Percentiles rank a stretch among this genome's conserved stretches.
Conservation (phyloP, 1,140 invertebrate genomes). For the Drosophila parabipectinata region DNA sequence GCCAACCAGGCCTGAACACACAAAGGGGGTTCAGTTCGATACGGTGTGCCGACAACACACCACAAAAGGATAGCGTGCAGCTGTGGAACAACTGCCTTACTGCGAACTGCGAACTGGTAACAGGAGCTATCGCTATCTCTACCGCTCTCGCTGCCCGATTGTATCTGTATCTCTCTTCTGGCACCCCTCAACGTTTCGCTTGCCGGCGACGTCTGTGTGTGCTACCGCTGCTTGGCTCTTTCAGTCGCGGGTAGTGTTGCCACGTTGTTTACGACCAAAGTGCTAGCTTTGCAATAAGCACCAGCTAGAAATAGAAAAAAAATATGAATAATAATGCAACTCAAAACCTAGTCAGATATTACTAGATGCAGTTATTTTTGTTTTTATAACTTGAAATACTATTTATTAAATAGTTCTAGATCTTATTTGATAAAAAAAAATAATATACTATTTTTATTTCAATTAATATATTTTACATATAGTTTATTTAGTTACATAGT, state of each 20-base stretch:
- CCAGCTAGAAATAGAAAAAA: background rate
- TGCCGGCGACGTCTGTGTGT: slow-evolving; percentile 63
- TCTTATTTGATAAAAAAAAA: no score
- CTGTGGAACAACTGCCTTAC: slow-evolving; percentile 25
- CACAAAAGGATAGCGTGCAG: slow-evolving; percentile 42
- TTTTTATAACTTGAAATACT: no score
- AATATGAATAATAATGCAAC: no score
- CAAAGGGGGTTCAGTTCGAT: slow-evolving; percentile 13
- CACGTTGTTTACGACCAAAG: background rate
- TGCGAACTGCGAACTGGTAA: slow-evolving; percentile 27
- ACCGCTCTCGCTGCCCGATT: slow-evolving; percentile 20
- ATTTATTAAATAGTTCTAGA: no score
- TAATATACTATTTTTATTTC: no score
- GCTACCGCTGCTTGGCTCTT: slow-evolving; percentile 33
- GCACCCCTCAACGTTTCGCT: slow-evolving; percentile 51
- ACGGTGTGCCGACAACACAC: slow-evolving; percentile 16
- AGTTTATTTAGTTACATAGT: no score
- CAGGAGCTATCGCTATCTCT: slow-evolving; percentile 34
- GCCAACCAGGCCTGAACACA: slow-evolving; percentile 4
- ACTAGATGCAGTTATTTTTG: no score
- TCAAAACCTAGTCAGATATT: no score
- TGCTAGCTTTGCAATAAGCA: background rate
- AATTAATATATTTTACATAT: no score
- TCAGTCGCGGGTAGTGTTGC: background rate
- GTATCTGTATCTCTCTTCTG: slow-evolving; percentile 48